These are phyloP conservation scores for Micrasema longulum DNA, from an alignment of 1,140 invertebrate species.

Conservation along the genomic window DNA sequence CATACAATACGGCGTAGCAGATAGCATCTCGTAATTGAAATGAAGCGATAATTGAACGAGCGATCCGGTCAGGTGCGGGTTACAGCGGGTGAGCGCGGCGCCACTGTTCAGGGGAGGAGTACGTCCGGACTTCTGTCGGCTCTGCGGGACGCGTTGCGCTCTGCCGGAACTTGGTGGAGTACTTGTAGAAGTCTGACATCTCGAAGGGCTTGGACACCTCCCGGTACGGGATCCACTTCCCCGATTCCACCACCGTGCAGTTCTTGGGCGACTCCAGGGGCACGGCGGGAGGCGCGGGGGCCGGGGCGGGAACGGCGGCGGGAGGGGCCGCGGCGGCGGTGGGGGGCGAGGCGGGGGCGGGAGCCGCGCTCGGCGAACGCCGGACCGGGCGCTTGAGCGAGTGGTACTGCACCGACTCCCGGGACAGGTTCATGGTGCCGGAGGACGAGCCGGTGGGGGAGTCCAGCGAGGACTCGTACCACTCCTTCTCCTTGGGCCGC, in stretches of 20 bases:
- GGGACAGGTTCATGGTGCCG: slow-evolving; percentile 50
- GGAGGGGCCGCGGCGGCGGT: neutral
- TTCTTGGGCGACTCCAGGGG: slow-evolving; percentile 81
- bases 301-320: neutral
- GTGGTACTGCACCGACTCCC: slow-evolving; percentile 57
- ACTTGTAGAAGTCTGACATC: slow-evolving; percentile 97
- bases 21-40: no score
- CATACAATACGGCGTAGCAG: neutral
- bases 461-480: slow-evolving; percentile 81
- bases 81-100: slow-evolving; percentile 35
- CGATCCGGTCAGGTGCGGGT: neutral
- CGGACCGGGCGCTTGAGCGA: slow-evolving; percentile 63
- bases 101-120: slow-evolving; percentile 40
- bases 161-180: slow-evolving; percentile 91
- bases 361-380: slow-evolving; percentile 63
- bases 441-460: slow-evolving; percentile 61
- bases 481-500: slow-evolving; percentile 74
- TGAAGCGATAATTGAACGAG: no score
- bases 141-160: slow-evolving; percentile 49
- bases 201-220: slow-evolving; percentile 96
- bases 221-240: slow-evolving; percentile 90
- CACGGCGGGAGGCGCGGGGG: slow-evolving; percentile 58
- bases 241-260: slow-evolving; percentile 85
- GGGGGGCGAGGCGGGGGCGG: neutral
- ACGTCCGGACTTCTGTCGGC: slow-evolving; percentile 17